A percentile compares a stretch with the other conserved stretches of the same genome.
phyloP scores from a whole-genome alignment of 2,888 invertebrate species.

The Lepidochitona cinerea region DNA sequence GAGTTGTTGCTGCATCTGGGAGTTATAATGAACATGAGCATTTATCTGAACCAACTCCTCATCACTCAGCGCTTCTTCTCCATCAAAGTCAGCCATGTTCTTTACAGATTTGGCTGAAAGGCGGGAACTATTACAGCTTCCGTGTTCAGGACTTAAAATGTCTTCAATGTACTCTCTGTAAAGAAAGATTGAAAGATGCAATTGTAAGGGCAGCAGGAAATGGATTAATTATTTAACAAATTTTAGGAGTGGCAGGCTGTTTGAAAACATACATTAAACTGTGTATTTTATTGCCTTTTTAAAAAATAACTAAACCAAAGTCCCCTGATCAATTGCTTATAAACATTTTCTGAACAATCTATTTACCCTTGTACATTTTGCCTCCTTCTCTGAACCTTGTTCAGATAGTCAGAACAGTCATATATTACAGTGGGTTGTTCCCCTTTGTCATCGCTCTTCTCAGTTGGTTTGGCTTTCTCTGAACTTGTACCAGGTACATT shows the following conservation, averaged over 20 bases:
- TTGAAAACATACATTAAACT: too few species aligned
- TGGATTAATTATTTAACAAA: neutral
- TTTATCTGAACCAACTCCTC: constrained; percentile 66
- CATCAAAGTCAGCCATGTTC: constrained; percentile 95
- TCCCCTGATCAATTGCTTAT: too few species aligned
- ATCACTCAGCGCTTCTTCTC: constrained; percentile 72
- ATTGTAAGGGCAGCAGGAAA: constrained; percentile 13
- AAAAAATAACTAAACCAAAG: too few species aligned
- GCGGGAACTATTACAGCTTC: constrained; percentile 90
- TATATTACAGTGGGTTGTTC: constrained; percentile 20
- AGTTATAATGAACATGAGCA: constrained; percentile 51
- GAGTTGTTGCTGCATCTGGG: constrained; percentile 67
- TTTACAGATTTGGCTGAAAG: constrained; percentile 95
- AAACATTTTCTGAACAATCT: too few species aligned
- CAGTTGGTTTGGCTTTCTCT: neutral
- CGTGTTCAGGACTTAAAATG: constrained; percentile 74
- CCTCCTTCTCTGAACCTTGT: constrained; percentile 31
- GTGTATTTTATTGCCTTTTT: too few species aligned
- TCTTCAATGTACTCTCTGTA: constrained; percentile 78
- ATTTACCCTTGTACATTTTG: too few species aligned
- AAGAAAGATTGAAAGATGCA: too few species aligned
- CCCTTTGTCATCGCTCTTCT: neutral
- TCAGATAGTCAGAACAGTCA: constrained; percentile 40
- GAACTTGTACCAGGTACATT: neutral
- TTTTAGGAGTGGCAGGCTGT: neutral